Conservation (phyloP, 2,888 invertebrate genomes). For the Synergus itoensis region DNA sequence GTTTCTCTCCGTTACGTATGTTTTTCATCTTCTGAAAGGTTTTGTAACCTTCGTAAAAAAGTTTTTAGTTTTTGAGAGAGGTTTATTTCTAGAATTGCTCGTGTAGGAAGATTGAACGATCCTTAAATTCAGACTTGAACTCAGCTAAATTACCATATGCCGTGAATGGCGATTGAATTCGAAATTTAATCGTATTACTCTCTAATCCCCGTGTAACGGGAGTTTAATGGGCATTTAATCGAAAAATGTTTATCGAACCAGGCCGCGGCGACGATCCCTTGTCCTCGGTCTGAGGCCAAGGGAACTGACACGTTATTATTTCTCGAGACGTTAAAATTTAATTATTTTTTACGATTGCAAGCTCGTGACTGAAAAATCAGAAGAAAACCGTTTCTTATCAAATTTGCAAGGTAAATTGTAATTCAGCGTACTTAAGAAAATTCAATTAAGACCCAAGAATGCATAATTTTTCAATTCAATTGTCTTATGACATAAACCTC, state of each 20-base stretch:
- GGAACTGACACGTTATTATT: slow-evolving; percentile 1
- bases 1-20: not conserved
- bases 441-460: too few species aligned
- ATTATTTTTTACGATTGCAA: slow-evolving; percentile 22
- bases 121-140: slow-evolving; percentile 6
- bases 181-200: slow-evolving; percentile 61
- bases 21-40: not conserved
- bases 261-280: slow-evolving; percentile 8
- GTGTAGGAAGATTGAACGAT: not conserved
- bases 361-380: not conserved
- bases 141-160: slow-evolving; percentile 49
- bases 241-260: slow-evolving; percentile 62
- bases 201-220: slow-evolving; percentile 58
- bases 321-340: slow-evolving; percentile 4
- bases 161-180: slow-evolving; percentile 63
- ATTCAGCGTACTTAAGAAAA: too few species aligned
- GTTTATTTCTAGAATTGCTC: not conserved
- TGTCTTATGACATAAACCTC: too few species aligned
- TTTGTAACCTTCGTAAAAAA: not conserved
- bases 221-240: slow-evolving; percentile 65
- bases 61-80: not conserved
- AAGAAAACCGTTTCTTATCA: not conserved
- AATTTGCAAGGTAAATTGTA: not conserved
- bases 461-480: too few species aligned
- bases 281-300: not conserved